phyloP scores from a whole-genome alignment of 2,113 vertebrate species.

The Elgaria multicarinata region DNA sequence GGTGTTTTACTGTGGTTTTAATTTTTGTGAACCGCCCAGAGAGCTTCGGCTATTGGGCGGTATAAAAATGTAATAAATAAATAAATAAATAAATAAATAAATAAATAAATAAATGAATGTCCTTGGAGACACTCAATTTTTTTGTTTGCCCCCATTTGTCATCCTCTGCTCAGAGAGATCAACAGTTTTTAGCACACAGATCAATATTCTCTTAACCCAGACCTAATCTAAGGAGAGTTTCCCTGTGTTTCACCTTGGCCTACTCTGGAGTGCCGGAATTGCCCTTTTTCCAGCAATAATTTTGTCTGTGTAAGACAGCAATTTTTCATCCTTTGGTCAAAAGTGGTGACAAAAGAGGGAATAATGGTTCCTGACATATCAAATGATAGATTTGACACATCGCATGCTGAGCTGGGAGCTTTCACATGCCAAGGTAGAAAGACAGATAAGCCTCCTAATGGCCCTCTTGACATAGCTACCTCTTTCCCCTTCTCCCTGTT shows the following conservation, averaged over 20 bases:
- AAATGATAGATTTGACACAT: constrained; percentile 89
- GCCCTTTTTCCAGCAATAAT: constrained; percentile 86
- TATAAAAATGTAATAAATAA: too few species aligned
- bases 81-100: too few species aligned
- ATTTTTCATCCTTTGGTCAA: constrained; percentile 95
- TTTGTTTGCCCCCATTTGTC: constrained; percentile 97
- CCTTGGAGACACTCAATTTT: constrained; percentile 93
- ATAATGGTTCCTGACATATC: constrained; percentile 89
- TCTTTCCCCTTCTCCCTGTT: constrained; percentile 42
- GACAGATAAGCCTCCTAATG: constrained; percentile 90
- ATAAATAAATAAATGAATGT: too few species aligned
- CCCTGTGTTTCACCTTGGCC: constrained; percentile 90
- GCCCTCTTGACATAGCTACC: constrained; percentile 83
- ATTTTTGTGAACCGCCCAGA: too few species aligned
- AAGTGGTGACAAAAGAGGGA: constrained; percentile 92
- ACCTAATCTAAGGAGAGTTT: constrained; percentile 91
- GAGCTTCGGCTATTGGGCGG: too few species aligned
- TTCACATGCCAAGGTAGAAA: constrained; percentile 80
- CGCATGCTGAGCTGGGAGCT: constrained; percentile 81
- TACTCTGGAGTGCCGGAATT: constrained; percentile 68
- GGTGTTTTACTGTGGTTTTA: too few species aligned
- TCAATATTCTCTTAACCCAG: constrained; percentile 98
- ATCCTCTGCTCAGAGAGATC: constrained; percentile 94
- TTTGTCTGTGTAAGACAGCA: constrained; percentile 85
- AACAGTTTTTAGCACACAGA: constrained; percentile 97